Conservation (phyloP, 2,888 invertebrate species). For the Eurytoma adleriae region DNA sequence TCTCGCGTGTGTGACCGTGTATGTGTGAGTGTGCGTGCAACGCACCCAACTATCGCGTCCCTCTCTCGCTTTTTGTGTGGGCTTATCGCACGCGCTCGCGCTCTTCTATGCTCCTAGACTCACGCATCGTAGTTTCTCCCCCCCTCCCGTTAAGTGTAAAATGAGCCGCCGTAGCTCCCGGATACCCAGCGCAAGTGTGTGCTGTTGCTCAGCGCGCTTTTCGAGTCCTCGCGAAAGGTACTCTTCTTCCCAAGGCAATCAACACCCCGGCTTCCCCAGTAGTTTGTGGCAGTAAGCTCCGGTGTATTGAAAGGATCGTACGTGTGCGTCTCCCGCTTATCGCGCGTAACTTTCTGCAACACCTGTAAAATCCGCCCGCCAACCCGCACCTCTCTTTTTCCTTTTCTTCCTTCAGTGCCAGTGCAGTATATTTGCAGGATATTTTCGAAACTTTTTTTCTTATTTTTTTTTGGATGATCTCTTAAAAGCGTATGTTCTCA, state of each 20-base stretch:
- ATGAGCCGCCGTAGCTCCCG: not conserved
- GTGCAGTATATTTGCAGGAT: slow-evolving; percentile 1
- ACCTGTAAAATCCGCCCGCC: not conserved
- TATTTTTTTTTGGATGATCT: slow-evolving; percentile 15
- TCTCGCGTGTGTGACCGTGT: slow-evolving; percentile 6
- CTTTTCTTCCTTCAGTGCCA: slow-evolving; percentile 1
- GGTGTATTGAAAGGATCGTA: not conserved
- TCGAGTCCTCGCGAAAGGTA: not conserved
- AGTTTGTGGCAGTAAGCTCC: not conserved
- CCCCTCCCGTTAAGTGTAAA: not conserved
- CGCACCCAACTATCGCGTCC: slow-evolving; percentile 12
- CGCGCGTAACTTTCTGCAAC: slow-evolving; percentile 1
- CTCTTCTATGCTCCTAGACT: slow-evolving; percentile 14
- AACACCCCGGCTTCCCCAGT: not conserved
- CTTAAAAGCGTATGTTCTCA: slow-evolving; percentile 23
- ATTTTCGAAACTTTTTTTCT: not conserved
- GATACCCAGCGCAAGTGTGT: not conserved
- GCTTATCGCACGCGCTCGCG: slow-evolving; percentile 40
- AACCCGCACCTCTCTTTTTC: not conserved
- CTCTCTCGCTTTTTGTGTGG: slow-evolving; percentile 42
- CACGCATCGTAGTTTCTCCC: slow-evolving; percentile 5
- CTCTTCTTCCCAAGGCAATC: not conserved
- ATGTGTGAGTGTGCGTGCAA: slow-evolving; percentile 3
- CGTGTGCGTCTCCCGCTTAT: slow-evolving; percentile 8
- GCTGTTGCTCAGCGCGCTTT: slow-evolving; percentile 4